A percentile compares a stretch with the other conserved stretches of the same genome.
Evolutionary conservation across 2,113 vertebrate genomes (phyloP).

Genomic region (Danionella cerebrum): DNA sequence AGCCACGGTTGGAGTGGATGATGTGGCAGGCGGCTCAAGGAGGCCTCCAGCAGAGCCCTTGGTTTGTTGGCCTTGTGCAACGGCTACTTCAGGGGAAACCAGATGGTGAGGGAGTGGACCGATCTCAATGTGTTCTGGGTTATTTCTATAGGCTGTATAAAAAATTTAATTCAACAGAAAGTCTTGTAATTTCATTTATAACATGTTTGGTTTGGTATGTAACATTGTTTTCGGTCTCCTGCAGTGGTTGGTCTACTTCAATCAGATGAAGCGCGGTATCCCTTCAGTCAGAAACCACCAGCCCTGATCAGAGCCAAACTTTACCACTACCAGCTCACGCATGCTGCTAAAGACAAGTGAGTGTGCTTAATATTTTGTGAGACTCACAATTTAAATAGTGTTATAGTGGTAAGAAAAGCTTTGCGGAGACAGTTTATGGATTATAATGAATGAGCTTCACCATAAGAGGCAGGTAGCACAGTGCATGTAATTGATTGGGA

Average conservation of each 20-base stretch:
- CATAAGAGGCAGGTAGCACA: no score
- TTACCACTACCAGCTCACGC: slow-evolving; percentile 75
- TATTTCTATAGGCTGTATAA: no score
- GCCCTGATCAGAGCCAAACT: slow-evolving; percentile 67
- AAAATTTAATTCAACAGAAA: no score
- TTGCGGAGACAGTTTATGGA: no score
- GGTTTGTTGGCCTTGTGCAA: slow-evolving; percentile 70
- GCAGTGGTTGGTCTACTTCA: slow-evolving; percentile 72
- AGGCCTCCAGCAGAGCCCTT: slow-evolving; percentile 59
- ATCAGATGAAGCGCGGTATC: slow-evolving; percentile 55
- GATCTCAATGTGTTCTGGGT: no score
- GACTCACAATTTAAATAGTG: no score
- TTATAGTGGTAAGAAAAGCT: no score
- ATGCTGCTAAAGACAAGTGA: slow-evolving; percentile 53
- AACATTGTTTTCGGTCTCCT: neutral
- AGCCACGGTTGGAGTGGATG: slow-evolving; percentile 77
- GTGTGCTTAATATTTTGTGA: no score
- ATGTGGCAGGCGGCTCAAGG: slow-evolving; percentile 75
- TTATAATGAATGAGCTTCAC: no score
- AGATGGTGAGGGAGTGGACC: slow-evolving; percentile 63
- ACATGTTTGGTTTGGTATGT: no score
- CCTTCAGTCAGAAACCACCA: slow-evolving; percentile 63
- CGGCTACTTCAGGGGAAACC: slow-evolving; percentile 72
- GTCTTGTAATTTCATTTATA: no score
- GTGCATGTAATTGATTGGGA: no score